Evolutionary conservation across 1,140 invertebrate species (phyloP).

Genomic region (roundworm (Caenorhabditis elegans)): DNA sequence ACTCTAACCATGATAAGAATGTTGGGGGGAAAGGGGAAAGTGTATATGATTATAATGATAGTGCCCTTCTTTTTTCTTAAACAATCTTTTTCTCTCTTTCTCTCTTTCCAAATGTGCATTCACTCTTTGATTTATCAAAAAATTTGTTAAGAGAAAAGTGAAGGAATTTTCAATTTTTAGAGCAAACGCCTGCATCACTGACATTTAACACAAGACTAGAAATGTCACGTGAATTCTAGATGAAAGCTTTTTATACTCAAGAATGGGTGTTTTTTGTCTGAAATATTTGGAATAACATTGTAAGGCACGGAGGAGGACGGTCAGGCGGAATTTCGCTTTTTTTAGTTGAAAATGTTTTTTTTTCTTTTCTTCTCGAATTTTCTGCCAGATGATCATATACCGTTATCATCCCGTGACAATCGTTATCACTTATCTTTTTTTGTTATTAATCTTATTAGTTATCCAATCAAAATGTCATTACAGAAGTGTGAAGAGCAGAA

Average conservation of each 20-base stretch:
- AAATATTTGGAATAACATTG: background rate
- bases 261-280: background rate
- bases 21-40: constrained; percentile 11
- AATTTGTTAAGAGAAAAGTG: background rate
- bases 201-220: constrained; percentile 9
- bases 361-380: background rate
- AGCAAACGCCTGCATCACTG: background rate
- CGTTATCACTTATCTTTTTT: background rate
- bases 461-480: background rate
- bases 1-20: background rate
- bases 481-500: constrained; percentile 17
- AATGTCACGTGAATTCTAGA: background rate
- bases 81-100: constrained; percentile 7
- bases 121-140: background rate
- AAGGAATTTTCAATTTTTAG: constrained; percentile 12
- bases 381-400: constrained; percentile 16
- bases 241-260: background rate
- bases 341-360: background rate
- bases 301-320: background rate
- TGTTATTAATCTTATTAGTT: background rate
- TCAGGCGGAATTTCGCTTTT: constrained; percentile 11
- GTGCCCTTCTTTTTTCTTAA: background rate
- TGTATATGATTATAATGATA: background rate
- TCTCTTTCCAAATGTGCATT: background rate
- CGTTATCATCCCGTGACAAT: background rate